Evolutionary conservation across 2,113 vertebrate genomes (phyloP).

Genomic region (Apteryx mantelli): DNA sequence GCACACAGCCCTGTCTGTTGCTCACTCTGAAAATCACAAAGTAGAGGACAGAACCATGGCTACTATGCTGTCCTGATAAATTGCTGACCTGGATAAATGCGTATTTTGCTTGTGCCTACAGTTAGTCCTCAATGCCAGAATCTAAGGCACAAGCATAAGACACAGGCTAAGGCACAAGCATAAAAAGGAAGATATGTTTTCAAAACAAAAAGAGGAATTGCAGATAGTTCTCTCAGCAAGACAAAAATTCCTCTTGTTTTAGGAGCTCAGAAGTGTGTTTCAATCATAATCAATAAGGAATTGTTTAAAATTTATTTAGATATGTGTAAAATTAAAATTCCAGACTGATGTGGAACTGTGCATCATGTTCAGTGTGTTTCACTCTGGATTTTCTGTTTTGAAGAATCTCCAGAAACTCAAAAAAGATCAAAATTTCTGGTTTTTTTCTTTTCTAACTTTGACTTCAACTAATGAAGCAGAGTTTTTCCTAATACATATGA

Average conservation of each 20-base stretch:
- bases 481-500: neutral
- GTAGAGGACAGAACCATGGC: accelerated
- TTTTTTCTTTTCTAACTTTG: neutral
- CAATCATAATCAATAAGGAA: neutral
- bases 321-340: neutral
- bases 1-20: neutral
- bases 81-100: neutral
- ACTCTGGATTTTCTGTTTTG: neutral
- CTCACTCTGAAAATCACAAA: neutral
- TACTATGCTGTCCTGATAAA: neutral
- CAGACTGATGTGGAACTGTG: neutral
- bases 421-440: neutral
- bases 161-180: neutral
- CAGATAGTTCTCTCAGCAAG: neutral
- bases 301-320: neutral
- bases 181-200: neutral
- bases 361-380: neutral
- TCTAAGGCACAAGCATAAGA: neutral
- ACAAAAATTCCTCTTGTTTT: neutral
- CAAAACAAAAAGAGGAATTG: neutral
- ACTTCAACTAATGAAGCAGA: neutral
- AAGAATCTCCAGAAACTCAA: neutral
- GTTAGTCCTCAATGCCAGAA: neutral
- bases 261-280: neutral
- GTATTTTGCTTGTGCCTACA: neutral